A percentile compares a stretch with the other conserved stretches of the same genome.
These are phyloP conservation scores for Neocrepidodera transversa DNA, from an alignment of 2,888 invertebrate genomes.

Conservation along the genomic window DNA sequence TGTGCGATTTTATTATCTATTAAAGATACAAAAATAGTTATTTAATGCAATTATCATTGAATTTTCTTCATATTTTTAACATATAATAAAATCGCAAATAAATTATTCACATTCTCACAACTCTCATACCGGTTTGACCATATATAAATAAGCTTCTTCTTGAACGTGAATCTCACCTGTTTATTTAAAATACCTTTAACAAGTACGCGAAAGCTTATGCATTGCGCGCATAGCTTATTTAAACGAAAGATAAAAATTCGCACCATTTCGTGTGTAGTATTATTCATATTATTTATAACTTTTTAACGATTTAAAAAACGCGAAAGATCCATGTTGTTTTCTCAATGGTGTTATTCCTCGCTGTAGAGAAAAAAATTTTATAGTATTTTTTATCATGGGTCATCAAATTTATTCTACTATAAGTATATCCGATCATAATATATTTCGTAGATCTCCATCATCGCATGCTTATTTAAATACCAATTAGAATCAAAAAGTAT, in stretches of 20 bases:
- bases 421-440: no score
- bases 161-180: constrained; percentile 58
- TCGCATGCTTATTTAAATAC: no score
- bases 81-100: no score
- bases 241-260: constrained; percentile 20
- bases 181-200: constrained; percentile 53
- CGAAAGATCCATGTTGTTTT: constrained; percentile 48
- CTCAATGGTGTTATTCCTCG: constrained; percentile 53
- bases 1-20: no score
- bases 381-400: constrained; percentile 49
- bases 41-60: no score
- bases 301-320: constrained; percentile 48
- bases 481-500: no score
- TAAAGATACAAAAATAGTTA: no score
- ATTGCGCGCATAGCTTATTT: constrained; percentile 61
- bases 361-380: constrained; percentile 57
- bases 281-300: constrained; percentile 21
- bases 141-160: constrained; percentile 31
- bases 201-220: constrained; percentile 60
- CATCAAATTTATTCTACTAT: no score
- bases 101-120: not conserved
- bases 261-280: constrained; percentile 29
- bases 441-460: no score
- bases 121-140: not conserved
- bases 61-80: no score